These are phyloP conservation scores for Philaethria dido DNA, from an alignment of 2,888 invertebrate genomes.

Conservation along the genomic window DNA sequence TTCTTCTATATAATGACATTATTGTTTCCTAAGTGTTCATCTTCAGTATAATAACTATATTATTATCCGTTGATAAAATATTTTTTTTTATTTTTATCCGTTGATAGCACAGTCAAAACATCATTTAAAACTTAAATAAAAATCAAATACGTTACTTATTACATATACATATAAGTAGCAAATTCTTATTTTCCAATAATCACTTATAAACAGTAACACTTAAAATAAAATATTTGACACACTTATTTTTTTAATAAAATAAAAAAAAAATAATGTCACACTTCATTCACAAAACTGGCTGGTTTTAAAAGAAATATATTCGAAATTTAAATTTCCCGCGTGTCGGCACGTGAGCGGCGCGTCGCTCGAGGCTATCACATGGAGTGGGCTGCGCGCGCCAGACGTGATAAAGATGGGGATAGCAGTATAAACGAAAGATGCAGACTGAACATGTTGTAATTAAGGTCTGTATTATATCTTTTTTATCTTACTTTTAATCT, in stretches of 20 bases:
- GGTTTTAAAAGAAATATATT: constrained; percentile 45
- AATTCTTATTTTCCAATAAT: background rate
- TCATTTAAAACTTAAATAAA: constrained; percentile 10
- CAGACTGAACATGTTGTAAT: constrained; percentile 20
- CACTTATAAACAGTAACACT: background rate
- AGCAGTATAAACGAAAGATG: constrained; percentile 55
- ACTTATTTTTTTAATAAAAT: background rate
- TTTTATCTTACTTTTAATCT: constrained; percentile 12
- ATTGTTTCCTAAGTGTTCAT: constrained; percentile 73
- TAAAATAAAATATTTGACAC: constrained; percentile 18
- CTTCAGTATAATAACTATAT: constrained; percentile 62
- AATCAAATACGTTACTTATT: background rate
- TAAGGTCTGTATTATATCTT: constrained; percentile 19
- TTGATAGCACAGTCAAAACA: constrained; percentile 6
- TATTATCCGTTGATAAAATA: constrained; percentile 41
- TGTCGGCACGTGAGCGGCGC: constrained; percentile 64
- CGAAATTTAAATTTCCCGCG: constrained; percentile 63
- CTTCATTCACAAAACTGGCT: constrained; percentile 33
- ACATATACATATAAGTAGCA: too few relatives aligned
- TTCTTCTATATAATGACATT: constrained; percentile 71
- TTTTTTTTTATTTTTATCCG: constrained; percentile 55
- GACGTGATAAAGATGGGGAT: constrained; percentile 73
- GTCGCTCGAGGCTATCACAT: constrained; percentile 82
- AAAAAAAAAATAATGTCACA: constrained; percentile 16
- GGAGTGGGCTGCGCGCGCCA: constrained; percentile 67